phyloP scores from a whole-genome alignment of 2,113 vertebrate genomes.

The Dunckerocampus dactyliophorus region DNA sequence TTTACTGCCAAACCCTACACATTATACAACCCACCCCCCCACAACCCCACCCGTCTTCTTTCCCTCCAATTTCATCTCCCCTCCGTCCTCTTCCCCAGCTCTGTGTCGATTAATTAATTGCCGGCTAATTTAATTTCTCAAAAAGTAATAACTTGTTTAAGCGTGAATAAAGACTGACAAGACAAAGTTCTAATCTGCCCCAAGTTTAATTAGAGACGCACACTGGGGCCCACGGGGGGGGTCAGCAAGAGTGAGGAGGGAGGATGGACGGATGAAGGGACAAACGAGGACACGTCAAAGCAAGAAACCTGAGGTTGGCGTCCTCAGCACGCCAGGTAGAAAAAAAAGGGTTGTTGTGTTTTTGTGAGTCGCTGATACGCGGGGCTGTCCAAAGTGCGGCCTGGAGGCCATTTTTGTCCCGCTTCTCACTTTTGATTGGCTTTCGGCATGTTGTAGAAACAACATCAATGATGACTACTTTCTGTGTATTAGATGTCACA shows the following conservation, averaged over 20 bases:
- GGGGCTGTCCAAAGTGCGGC: no score
- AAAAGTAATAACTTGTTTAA: slow-evolving; percentile 80
- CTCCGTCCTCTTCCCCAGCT: slow-evolving; percentile 55
- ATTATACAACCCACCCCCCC: background rate
- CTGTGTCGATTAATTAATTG: slow-evolving; percentile 78
- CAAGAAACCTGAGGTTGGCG: background rate
- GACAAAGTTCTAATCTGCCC: slow-evolving; percentile 77
- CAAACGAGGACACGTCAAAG: background rate
- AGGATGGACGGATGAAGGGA: background rate
- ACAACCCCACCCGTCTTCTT: background rate
- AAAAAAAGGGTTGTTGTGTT: no score
- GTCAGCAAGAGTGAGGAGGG: slow-evolving; percentile 30
- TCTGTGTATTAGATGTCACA: no score
- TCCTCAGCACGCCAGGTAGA: background rate
- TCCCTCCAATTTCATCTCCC: background rate
- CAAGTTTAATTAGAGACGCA: slow-evolving; percentile 73
- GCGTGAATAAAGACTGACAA: slow-evolving; percentile 76
- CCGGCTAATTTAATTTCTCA: slow-evolving; percentile 77
- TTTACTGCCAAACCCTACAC: slow-evolving; percentile 40
- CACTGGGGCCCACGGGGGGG: slow-evolving; percentile 47
- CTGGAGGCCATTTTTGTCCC: no score
- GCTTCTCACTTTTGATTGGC: no score
- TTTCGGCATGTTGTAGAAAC: no score
- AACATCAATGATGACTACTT: no score
- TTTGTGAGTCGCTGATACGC: no score